Evolutionary conservation across 2,797 vertebrate genomes (phyloP).

Genomic region (Tragopan temminckii): DNA sequence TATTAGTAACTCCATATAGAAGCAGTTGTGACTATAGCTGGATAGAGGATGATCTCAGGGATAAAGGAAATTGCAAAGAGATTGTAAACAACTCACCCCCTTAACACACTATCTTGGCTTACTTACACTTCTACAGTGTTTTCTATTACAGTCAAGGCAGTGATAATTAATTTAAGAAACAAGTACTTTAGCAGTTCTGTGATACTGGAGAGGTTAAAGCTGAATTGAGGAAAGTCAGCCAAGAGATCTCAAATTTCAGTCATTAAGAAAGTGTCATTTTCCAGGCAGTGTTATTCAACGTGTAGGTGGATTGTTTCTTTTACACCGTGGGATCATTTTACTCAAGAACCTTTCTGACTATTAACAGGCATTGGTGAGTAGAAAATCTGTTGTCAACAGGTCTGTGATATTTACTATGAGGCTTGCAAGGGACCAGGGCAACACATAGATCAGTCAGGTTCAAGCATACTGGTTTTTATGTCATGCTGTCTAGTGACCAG

Average conservation of each 20-base stretch:
- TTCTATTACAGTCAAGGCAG: neutral
- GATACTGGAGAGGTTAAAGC: neutral
- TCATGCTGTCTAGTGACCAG: neutral
- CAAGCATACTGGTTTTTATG: neutral
- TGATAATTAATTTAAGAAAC: neutral
- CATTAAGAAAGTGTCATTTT: neutral
- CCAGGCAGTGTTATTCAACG: neutral
- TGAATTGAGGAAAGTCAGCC: neutral
- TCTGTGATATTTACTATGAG: neutral
- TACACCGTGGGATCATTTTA: neutral
- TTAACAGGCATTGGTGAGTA: neutral
- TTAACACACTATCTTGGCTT: neutral
- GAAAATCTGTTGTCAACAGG: neutral
- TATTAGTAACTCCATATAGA: neutral
- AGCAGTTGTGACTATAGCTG: neutral
- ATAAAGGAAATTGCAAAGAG: neutral
- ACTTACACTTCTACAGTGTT: fast-evolving
- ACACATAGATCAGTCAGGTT: neutral
- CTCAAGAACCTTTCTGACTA: neutral
- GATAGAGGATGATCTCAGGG: neutral
- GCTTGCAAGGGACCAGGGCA: neutral
- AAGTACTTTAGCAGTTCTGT: neutral
- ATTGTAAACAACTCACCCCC: neutral
- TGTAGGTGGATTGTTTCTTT: neutral
- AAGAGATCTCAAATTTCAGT: neutral